phyloP scores from a whole-genome alignment of 1,140 invertebrate species.

The Colletes latitarsis region DNA sequence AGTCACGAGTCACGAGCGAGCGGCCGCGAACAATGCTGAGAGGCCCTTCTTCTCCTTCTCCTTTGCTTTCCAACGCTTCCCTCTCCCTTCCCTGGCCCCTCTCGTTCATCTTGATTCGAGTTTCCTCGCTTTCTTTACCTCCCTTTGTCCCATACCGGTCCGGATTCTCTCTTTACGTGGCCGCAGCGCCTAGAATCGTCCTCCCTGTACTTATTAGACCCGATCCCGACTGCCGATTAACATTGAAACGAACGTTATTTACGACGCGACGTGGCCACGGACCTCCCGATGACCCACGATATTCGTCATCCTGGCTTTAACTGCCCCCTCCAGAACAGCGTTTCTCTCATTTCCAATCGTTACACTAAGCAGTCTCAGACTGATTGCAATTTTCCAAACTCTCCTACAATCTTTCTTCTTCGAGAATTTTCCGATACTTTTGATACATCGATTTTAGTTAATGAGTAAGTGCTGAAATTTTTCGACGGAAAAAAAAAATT shows the following conservation, averaged over 20 bases:
- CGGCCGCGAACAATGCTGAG: slow-evolving; percentile 79
- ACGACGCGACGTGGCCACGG: slow-evolving; percentile 75
- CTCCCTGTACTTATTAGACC: slow-evolving; percentile 78
- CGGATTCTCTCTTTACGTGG: neutral
- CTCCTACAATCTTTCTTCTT: too few species aligned
- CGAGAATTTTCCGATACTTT: too few species aligned
- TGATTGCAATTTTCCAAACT: too few species aligned
- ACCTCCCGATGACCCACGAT: slow-evolving; percentile 76
- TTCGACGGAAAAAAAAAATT: too few species aligned
- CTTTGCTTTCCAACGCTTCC: too few species aligned
- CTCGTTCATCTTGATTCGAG: slow-evolving; percentile 10
- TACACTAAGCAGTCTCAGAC: too few species aligned
- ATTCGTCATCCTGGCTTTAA: slow-evolving; percentile 52
- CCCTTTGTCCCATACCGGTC: neutral
- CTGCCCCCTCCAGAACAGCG: too few species aligned
- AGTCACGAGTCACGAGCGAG: slow-evolving; percentile 81
- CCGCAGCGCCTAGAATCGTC: slow-evolving; percentile 40
- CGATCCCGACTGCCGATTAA: slow-evolving; percentile 78
- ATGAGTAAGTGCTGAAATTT: too few species aligned
- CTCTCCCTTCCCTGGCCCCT: neutral
- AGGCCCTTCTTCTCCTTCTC: slow-evolving; percentile 42
- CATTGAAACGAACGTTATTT: slow-evolving; percentile 81
- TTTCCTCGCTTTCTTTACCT: neutral
- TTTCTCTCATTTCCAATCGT: too few species aligned
- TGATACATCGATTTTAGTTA: too few species aligned